phyloP scores from a whole-genome alignment of 2,888 invertebrate species.

The Oscheius myriophilus region DNA sequence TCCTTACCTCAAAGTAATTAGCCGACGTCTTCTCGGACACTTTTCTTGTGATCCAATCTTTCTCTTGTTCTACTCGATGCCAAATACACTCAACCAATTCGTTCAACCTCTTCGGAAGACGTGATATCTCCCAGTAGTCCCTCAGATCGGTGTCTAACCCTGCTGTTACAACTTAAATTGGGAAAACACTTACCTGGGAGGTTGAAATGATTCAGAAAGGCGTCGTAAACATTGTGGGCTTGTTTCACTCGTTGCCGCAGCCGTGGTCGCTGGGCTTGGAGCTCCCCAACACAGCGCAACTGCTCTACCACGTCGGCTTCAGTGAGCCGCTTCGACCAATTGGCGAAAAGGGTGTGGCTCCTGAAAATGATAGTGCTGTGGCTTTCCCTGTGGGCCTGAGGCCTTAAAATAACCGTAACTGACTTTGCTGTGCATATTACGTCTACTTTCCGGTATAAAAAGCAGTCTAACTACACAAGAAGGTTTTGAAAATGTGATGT shows the following conservation, averaged over 20 bases:
- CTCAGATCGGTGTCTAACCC: constrained; percentile 45
- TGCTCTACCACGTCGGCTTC: constrained; percentile 49
- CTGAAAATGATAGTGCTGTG: too few relatives aligned
- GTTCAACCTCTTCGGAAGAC: constrained; percentile 41
- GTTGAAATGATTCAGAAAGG: constrained; percentile 38
- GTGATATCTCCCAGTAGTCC: constrained; percentile 49
- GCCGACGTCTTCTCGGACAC: constrained; percentile 22
- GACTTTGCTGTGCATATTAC: too few relatives aligned
- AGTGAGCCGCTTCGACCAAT: constrained; percentile 40
- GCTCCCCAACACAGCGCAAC: constrained; percentile 40
- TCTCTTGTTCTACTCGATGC: constrained; percentile 50
- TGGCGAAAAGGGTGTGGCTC: constrained; percentile 41
- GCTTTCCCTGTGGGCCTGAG: too few relatives aligned
- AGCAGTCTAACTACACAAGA: too few relatives aligned
- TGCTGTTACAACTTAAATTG: not conserved
- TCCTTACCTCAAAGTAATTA: constrained; percentile 9
- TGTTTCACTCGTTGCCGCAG: constrained; percentile 31
- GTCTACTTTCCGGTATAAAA: too few relatives aligned
- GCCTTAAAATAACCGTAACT: too few relatives aligned
- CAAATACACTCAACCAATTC: constrained; percentile 48
- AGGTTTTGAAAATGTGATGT: too few relatives aligned
- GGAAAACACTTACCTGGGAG: constrained; percentile 28
- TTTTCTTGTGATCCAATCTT: constrained; percentile 51
- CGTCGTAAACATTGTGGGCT: constrained; percentile 37
- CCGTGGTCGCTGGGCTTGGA: constrained; percentile 25